Evolutionary conservation across 2,113 vertebrate species (phyloP).

Genomic region (Hippocampus zosterae): DNA sequence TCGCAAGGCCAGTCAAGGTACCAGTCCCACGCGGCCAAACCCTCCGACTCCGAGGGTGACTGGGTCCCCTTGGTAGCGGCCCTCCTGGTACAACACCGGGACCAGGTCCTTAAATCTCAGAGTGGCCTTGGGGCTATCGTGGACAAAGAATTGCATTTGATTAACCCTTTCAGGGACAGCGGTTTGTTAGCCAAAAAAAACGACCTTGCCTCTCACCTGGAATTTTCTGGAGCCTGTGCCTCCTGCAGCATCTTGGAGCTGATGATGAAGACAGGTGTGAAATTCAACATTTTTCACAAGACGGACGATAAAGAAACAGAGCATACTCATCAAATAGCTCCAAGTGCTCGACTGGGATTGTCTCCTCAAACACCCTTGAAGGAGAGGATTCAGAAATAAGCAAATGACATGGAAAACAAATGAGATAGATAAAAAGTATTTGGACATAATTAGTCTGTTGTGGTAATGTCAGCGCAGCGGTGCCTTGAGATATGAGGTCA

Average conservation of each 20-base stretch:
- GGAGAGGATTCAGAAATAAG: neutral
- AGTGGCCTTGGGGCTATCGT: constrained; percentile 38
- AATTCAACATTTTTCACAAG: neutral
- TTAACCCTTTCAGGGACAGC: no score
- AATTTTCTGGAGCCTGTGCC: constrained; percentile 39
- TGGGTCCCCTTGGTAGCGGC: constrained; percentile 65
- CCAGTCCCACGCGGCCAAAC: constrained; percentile 77
- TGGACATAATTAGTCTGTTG: no score
- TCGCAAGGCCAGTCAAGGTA: constrained; percentile 32
- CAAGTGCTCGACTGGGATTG: constrained; percentile 74
- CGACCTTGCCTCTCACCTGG: constrained; percentile 46
- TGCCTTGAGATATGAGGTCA: no score
- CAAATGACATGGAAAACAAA: neutral
- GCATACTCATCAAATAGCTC: constrained; percentile 77
- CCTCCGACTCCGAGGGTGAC: constrained; percentile 77
- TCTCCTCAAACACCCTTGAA: constrained; percentile 75
- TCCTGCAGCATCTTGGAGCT: constrained; percentile 70
- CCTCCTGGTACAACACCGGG: constrained; percentile 75
- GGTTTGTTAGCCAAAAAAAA: no score
- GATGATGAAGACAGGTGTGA: neutral
- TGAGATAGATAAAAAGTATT: no score
- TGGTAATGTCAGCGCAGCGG: no score
- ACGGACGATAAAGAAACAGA: neutral
- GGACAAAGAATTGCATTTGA: neutral
- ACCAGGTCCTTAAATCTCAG: constrained; percentile 71